A percentile compares a stretch with the other conserved stretches of the same genome.
phyloP scores from a whole-genome alignment of 1,140 invertebrate genomes.

The Rhyacophila brunnea region DNA sequence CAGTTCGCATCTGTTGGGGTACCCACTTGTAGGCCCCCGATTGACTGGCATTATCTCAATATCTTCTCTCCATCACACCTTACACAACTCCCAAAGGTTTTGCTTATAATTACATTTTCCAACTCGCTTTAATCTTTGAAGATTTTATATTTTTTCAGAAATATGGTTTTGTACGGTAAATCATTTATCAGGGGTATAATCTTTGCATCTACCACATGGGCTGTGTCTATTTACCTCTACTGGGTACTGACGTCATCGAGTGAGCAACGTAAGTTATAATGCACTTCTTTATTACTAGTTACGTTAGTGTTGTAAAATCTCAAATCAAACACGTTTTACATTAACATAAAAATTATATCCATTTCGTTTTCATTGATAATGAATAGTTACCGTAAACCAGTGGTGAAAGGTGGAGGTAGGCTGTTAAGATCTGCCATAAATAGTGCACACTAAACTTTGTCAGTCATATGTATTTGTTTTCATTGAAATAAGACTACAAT shows the following conservation, averaged over 20 bases:
- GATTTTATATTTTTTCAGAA: slow-evolving; percentile 1
- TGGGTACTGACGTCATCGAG: slow-evolving; percentile 46
- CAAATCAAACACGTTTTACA: background rate
- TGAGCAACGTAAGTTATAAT: slow-evolving; percentile 36
- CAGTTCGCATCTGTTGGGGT: too few relatives aligned
- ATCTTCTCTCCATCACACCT: too few relatives aligned
- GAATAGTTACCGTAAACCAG: background rate
- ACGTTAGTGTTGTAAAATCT: background rate
- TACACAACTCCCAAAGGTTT: too few relatives aligned
- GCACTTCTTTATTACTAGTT: background rate
- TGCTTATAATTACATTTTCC: too few relatives aligned
- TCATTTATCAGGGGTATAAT: slow-evolving; percentile 49
- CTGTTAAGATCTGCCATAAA: too few relatives aligned
- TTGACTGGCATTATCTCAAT: too few relatives aligned
- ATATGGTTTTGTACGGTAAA: slow-evolving; percentile 38
- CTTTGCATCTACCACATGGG: slow-evolving; percentile 49
- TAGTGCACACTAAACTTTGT: too few relatives aligned
- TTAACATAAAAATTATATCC: background rate
- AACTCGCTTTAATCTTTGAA: too few relatives aligned
- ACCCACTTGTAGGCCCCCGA: too few relatives aligned
- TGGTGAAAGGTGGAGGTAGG: too few relatives aligned
- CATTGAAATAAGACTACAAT: too few relatives aligned
- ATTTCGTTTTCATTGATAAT: background rate
- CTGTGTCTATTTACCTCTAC: slow-evolving; percentile 47
- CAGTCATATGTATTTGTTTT: too few relatives aligned